These are phyloP conservation scores for Scomberomorus guttatus DNA, from an alignment of 2,797 vertebrate genomes.

Conservation along the genomic window DNA sequence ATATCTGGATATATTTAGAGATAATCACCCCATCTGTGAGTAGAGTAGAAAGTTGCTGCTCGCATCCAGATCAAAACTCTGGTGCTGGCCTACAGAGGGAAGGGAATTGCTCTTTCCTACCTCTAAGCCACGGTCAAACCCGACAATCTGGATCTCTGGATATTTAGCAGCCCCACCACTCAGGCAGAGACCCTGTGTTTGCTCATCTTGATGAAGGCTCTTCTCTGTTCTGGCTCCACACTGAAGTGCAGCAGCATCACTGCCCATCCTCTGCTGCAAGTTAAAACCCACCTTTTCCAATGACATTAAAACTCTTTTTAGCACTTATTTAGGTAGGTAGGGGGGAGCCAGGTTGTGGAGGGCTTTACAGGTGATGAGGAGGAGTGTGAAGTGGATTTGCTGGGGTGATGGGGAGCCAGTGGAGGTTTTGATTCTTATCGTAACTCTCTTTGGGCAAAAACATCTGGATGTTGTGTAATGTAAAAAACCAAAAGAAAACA, in stretches of 20 bases:
- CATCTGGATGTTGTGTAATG: not conserved
- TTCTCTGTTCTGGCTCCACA: not conserved
- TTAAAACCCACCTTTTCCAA: not conserved
- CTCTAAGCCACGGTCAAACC: not conserved
- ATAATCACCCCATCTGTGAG: slow-evolving; percentile 26
- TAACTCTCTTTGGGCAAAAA: not conserved
- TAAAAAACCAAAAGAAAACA: not conserved
- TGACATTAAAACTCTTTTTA: no score
- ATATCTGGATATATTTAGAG: slow-evolving; percentile 1
- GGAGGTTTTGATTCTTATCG: no score
- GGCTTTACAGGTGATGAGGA: no score
- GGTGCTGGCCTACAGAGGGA: not conserved
- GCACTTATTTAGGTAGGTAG: no score
- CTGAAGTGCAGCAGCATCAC: not conserved
- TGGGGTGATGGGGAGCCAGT: no score
- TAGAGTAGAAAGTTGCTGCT: not conserved
- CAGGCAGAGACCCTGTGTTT: not conserved
- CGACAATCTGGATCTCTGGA: not conserved
- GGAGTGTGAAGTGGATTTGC: no score
- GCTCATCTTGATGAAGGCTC: not conserved
- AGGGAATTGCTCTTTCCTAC: not conserved
- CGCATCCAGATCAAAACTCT: not conserved
- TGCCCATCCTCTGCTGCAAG: not conserved
- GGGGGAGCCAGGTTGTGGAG: no score
- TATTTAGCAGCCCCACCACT: not conserved